These are phyloP conservation scores for Bradypus variegatus DNA, from an alignment of 2,797 vertebrate genomes.

Conservation along the genomic window DNA sequence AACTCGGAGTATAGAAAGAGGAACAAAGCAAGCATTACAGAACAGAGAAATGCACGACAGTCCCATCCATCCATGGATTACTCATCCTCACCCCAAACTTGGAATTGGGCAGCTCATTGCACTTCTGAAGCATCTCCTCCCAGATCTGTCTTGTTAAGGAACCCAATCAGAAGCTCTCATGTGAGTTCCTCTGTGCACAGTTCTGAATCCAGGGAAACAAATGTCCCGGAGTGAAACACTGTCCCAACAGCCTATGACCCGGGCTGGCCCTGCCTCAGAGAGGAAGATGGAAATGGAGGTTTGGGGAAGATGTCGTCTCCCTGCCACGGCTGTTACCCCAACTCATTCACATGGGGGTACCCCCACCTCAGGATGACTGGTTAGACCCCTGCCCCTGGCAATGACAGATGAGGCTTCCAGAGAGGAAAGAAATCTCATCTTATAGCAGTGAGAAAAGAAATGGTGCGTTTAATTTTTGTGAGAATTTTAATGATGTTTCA, in stretches of 20 bases:
- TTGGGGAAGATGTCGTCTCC: no score
- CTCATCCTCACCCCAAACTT: not conserved
- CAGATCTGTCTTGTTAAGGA: not conserved
- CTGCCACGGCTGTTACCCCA: not conserved
- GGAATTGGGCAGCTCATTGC: not conserved
- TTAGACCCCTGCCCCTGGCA: not conserved
- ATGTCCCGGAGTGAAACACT: not conserved
- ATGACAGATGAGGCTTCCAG: not conserved
- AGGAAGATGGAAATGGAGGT: no score
- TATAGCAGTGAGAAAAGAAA: not conserved
- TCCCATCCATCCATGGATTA: not conserved
- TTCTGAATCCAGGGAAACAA: not conserved
- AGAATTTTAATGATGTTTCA: not conserved
- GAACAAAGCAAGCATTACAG: not conserved
- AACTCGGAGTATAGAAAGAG: no score
- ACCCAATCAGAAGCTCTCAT: not conserved
- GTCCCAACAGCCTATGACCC: not conserved
- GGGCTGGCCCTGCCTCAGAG: not conserved
- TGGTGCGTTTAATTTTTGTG: not conserved
- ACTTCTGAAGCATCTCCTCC: not conserved
- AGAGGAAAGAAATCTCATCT: not conserved
- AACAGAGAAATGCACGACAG: not conserved
- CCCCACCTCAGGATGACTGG: not conserved
- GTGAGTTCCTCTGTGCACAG: not conserved
- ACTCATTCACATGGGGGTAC: not conserved